phyloP scores from a whole-genome alignment of 2,888 invertebrate genomes.

The Dermolepida albohirtum region DNA sequence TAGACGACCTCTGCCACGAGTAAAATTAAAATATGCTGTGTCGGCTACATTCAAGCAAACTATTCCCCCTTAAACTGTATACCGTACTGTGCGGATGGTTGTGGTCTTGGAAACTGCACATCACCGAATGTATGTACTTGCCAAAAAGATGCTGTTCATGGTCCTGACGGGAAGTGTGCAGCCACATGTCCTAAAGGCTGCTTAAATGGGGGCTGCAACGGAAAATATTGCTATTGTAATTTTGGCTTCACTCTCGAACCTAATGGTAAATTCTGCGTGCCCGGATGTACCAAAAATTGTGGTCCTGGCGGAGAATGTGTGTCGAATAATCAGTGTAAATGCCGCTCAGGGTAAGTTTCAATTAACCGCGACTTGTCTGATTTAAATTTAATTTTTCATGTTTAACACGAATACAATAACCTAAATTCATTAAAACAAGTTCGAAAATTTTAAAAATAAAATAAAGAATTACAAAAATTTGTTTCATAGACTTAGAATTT shows the following conservation, averaged over 20 bases:
- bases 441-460: too few species aligned
- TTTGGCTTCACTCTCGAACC: slow-evolving; percentile 69
- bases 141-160: slow-evolving; percentile 71
- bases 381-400: too few species aligned
- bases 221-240: slow-evolving; percentile 74
- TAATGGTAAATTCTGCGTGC: slow-evolving; percentile 72
- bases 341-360: slow-evolving; percentile 65
- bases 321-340: slow-evolving; percentile 71
- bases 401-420: too few species aligned
- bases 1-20: slow-evolving; percentile 74
- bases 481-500: too few species aligned
- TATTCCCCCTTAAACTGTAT: slow-evolving; percentile 70
- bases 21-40: slow-evolving; percentile 77
- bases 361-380: too few species aligned
- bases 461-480: too few species aligned
- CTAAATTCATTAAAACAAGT: too few species aligned
- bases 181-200: slow-evolving; percentile 78
- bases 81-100: slow-evolving; percentile 74
- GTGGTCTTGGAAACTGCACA: slow-evolving; percentile 77
- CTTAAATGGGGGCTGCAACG: slow-evolving; percentile 74
- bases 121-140: slow-evolving; percentile 76
- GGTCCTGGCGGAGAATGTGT: slow-evolving; percentile 69
- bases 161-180: slow-evolving; percentile 67
- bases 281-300: slow-evolving; percentile 70
- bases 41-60: slow-evolving; percentile 74